Evolutionary conservation across 2,888 invertebrate species (phyloP), one percentile per base, ranked within the genome.

Genomic region (Dryadula phaetusa): DNA sequence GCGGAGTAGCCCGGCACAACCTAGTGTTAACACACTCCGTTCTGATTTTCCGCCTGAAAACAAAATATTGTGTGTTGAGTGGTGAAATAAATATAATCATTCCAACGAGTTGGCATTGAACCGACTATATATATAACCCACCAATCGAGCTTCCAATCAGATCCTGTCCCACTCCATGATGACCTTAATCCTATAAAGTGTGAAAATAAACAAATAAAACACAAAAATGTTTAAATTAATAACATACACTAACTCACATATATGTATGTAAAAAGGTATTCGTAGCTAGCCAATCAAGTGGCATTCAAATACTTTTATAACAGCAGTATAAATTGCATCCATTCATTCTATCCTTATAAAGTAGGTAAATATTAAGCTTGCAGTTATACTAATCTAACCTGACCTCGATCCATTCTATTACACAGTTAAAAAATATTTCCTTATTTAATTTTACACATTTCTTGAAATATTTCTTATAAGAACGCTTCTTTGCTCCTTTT

Each of bases 201-300:
- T 2, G 3, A 12, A 34, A 53, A 53, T 34, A 53, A 53, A 34
- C 14, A 0, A 0, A 53, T 18, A 14, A 53, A 3, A 53, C 0
- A 20, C 14, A 53, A 3, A 49, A 34, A 28, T 12, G 2, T 18
- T 14, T 12, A 53, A 53, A 53, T 34, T 0, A 34, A 7, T 16
- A 49, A 16, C 49, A 22, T 12, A 47, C 20, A 22, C 32, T 40
- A 49, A 42, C 47, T 56, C 40, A 32, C 8, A 44, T 53, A 63
- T 63, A 7, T 62, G 16, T 63, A 46, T 62, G 16, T 63, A 46
- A 61, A 69, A 77, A 76, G 2, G 73, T 42, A 62, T 65, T 62
- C 65, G 65, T 22, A 0, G 28, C 37, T 72, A 69, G 71, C 69
- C 66, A 70, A 70, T 67, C 70, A 70, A 70, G 70, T 64, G 46